Base-by-base conservation (phyloP, 2,888 invertebrate species). In the Chelonus formosanus region DNA sequence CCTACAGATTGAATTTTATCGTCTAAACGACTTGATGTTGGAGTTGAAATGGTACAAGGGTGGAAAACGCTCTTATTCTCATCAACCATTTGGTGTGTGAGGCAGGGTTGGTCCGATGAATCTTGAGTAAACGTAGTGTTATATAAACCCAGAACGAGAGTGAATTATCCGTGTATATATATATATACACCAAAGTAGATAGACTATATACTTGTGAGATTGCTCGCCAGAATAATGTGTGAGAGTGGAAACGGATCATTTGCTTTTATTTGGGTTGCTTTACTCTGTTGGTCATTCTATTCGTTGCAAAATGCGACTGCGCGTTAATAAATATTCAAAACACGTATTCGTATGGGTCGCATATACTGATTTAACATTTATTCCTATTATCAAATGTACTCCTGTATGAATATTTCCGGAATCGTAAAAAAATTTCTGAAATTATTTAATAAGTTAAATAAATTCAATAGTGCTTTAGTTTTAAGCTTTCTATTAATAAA, bases 201-300 rank as follows among this genome's bases (percentile, higher is more conserved):
- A 20, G 20, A 20, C 20, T 20, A 20, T 20, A 2, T 58, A 50
- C 52, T 50, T 36, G 4, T 63, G 36, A 35, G 54, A 48, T 36
- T 48, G 47, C 57, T 61, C 56, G 61, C 58, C 50, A 61, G 65
- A 54, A 58, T 55, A 63, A 56, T 63, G 61, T 55, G 59, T 63
- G 65, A 70, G 69, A 65, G 69, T 70, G 65, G 71, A 63, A 71
- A 73, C 70, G 72, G 72, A 72, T 73, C 74, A 74, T 76, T 74
- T 71, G 74, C 75, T 76, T 79, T 77, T 78, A 80, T 80, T 81
- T 75, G 75, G 75, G 74, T 72, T 76, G 72, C 70, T 68, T 70
- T 65, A 74, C 71, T 73, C 31, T 54, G 61, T 59, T 55, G 59
- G 47, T 64, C 63, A 47, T 20, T 52, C 31, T 31, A 48, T 48